Evolutionary conservation across 2,113 vertebrate genomes (phyloP).

Genomic region (Lepus timidus): DNA sequence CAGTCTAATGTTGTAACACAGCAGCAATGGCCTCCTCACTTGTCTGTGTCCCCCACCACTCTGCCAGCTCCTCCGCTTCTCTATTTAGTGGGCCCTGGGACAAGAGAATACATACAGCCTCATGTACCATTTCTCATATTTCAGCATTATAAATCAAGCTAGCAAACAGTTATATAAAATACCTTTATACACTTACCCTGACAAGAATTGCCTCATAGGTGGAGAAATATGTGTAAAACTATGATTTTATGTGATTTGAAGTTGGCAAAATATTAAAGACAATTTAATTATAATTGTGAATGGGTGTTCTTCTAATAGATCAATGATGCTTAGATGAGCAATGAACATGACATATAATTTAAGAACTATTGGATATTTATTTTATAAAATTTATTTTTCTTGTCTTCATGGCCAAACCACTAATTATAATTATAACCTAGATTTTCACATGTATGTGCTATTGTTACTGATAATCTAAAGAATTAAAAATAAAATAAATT

Average conservation of each 20-base stretch:
- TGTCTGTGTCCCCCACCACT: neutral
- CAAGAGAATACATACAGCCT: neutral
- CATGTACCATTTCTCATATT: neutral
- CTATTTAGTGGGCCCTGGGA: neutral
- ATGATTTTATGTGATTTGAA: conserved; percentile 57
- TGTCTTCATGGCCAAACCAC: conserved; percentile 43
- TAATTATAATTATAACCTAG: conserved; percentile 59
- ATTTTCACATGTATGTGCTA: conserved; percentile 45
- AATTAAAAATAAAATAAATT: conserved; percentile 49
- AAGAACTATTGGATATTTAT: conserved; percentile 50
- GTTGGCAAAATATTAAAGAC: conserved; percentile 69
- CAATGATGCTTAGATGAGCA: conserved; percentile 25
- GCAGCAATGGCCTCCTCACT: neutral
- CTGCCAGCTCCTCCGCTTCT: neutral
- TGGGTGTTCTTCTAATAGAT: conserved; percentile 10
- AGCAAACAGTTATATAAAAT: neutral
- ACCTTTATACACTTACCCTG: neutral
- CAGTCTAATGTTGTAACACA: neutral
- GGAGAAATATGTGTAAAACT: neutral
- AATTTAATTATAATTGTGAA: conserved; percentile 53
- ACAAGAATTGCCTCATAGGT: conserved; percentile 12
- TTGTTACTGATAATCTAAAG: conserved; percentile 12
- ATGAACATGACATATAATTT: conserved; percentile 38
- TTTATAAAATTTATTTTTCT: conserved; percentile 67
- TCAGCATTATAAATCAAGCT: conserved; percentile 28